Evolutionary conservation across 2,888 invertebrate genomes (phyloP).

Genomic region (Tetragonula carbonaria): DNA sequence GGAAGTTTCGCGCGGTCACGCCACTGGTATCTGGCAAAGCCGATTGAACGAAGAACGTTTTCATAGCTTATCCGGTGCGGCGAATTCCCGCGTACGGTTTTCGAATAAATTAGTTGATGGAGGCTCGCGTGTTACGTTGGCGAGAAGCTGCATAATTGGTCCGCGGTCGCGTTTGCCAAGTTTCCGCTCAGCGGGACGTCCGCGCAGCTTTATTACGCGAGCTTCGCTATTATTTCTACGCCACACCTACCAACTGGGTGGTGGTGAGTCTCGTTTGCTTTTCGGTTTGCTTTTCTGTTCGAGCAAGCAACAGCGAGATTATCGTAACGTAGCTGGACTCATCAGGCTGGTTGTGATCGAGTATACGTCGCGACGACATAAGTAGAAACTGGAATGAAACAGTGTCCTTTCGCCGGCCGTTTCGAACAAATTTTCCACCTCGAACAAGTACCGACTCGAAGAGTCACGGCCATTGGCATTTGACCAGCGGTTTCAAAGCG

Average conservation of each 20-base stretch:
- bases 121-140: conserved; percentile 46
- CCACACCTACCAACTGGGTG: conserved; percentile 61
- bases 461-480: not conserved
- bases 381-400: not conserved
- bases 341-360: not conserved
- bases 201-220: conserved; percentile 70
- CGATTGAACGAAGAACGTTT: conserved; percentile 17
- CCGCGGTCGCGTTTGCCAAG: conserved; percentile 51
- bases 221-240: conserved; percentile 67
- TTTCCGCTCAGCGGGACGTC: conserved; percentile 70
- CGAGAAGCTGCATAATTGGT: conserved; percentile 61
- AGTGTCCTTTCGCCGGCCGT: conserved; percentile 6
- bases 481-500: conserved; percentile 39
- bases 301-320: conserved; percentile 43
- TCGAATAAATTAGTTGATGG: conserved; percentile 59
- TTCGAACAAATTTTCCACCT: conserved; percentile 6
- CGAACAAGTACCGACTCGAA: not conserved
- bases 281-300: not conserved
- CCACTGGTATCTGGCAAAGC: conserved; percentile 10
- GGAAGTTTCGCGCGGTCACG: no score
- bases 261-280: not conserved
- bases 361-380: not conserved
- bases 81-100: conserved; percentile 10
- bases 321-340: conserved; percentile 51
- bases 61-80: conserved; percentile 29